Base-by-base conservation (phyloP, 2,797 vertebrate species). In the Rhadinocentrus ornatus region DNA sequence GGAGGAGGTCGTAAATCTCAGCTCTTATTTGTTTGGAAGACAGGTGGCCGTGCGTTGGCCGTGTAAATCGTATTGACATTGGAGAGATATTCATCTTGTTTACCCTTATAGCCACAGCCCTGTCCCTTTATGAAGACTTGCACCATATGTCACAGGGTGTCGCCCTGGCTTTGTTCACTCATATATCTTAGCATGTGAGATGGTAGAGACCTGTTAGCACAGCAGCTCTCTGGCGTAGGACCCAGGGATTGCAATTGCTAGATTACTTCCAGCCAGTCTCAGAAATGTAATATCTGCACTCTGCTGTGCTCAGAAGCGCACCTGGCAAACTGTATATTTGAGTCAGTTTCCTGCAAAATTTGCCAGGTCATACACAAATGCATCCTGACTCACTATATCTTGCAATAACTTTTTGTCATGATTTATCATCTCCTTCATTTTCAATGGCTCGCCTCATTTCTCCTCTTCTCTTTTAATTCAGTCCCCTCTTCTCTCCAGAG, bases 21-120 rank as follows among this genome's bases (percentile, higher is more conserved):
- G 86, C 86, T 84, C 90, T 90, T 91, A 92, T 93, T 92, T 93
- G 91, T 91, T 88, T 86, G 90, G 84, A 83, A 86, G 93, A 93
- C 94, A 93, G 93, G 94, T 95, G 93, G 92, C 91, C 81, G 82
- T 77, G 81, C 89, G 80, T 89, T 86, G 86, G 89, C 91, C 83
- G 83, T 91, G 90, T 93, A 93, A 94, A 93, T 92, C 84, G 82
- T 90, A 86, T 93, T 92, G 91, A 91, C 91, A 87, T 88, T 79
- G 91, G 77, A 81, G 87, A 90, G 89, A 92, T 90, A 92, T 93
- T 93, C 79, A 89, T 93, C 93, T 94, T 92, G 91, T 94, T 93
- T 93, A 92, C 91, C 83, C 89, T 83, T 88, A 87, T 88, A 88
- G 90, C 75, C 62, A 55, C 80, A 75, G 83, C 88, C 86, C 85